These are phyloP conservation scores for Oreochromis spilurus DNA, from an alignment of 2,113 vertebrate genomes.

Conservation along the genomic window DNA sequence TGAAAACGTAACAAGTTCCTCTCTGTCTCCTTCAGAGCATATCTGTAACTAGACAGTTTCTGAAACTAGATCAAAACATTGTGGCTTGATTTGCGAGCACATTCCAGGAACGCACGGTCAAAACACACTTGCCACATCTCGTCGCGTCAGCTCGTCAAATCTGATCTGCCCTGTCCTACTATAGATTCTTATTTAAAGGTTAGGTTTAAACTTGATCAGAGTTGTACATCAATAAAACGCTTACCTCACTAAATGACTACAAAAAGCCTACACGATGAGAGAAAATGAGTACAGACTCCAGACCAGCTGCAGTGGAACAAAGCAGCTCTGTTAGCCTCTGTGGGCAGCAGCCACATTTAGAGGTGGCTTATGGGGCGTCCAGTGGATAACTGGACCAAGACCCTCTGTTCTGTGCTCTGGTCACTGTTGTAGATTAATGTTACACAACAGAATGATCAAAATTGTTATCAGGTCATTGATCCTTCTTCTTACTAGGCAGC, in stretches of 20 bases:
- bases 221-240: neutral
- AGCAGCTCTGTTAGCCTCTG: neutral
- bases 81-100: neutral
- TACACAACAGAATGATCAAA: neutral
- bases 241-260: neutral
- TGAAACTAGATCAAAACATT: neutral
- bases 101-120: fast-evolving
- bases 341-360: neutral
- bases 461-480: neutral
- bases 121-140: neutral
- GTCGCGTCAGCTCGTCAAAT: fast-evolving
- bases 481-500: neutral
- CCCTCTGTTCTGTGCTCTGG: neutral
- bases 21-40: neutral
- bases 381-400: neutral
- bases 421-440: neutral
- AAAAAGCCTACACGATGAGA: neutral
- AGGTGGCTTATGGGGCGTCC: neutral
- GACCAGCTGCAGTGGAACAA: neutral
- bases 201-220: neutral
- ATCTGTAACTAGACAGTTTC: neutral
- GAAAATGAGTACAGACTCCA: neutral
- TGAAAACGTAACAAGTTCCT: neutral
- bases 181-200: neutral
- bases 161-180: neutral